Evolutionary conservation across 2,888 invertebrate species (phyloP).

Genomic region (Chrysolina haemoptera): DNA sequence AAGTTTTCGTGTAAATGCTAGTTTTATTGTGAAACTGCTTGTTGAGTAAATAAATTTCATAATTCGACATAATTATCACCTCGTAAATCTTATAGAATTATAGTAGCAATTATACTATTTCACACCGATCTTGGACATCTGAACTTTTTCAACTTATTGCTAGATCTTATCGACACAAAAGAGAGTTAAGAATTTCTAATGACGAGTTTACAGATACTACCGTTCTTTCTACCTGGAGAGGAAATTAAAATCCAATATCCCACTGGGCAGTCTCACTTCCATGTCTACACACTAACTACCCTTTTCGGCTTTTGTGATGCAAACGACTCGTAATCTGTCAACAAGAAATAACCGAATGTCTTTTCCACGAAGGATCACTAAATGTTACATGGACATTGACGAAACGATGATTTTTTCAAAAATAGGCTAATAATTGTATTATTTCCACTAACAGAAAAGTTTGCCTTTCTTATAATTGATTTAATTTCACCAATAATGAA

Average conservation of each 20-base stretch:
- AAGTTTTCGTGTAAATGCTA: not conserved
- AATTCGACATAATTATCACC: slow-evolving; percentile 3
- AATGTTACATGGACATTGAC: no score
- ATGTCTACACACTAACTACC: not conserved
- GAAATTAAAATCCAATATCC: slow-evolving; percentile 1
- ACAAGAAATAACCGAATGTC: not conserved
- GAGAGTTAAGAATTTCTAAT: slow-evolving; percentile 7
- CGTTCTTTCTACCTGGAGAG: not conserved
- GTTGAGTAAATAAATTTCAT: not conserved
- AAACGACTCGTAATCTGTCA: not conserved
- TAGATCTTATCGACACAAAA: slow-evolving; percentile 1
- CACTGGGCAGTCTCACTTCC: not conserved
- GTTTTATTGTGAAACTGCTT: not conserved
- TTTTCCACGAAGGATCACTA: not conserved
- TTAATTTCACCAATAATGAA: not conserved
- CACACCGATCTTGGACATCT: not conserved
- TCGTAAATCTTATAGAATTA: not conserved
- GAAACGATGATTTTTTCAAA: not conserved
- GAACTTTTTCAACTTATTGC: slow-evolving; percentile 1
- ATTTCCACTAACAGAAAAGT: not conserved
- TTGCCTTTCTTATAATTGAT: not conserved
- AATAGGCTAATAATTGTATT: not conserved
- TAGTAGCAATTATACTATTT: slow-evolving; percentile 5
- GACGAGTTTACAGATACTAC: not conserved
- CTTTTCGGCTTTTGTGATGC: slow-evolving; percentile 7